Base-by-base conservation (phyloP, 2,113 vertebrate species). In the Hippocampus guttulatus region DNA sequence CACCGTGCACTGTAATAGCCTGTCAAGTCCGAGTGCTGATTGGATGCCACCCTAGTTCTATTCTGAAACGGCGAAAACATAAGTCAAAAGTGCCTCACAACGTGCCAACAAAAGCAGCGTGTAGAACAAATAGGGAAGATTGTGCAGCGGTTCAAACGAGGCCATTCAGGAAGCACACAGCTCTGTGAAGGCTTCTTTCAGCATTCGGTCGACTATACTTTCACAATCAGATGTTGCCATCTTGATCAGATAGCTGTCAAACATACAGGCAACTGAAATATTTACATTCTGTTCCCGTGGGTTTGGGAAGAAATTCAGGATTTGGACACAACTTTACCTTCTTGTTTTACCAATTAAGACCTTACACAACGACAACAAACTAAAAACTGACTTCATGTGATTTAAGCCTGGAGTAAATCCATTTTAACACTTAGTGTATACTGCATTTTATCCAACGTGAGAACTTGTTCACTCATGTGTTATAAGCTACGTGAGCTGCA, bases 21-120 rank as follows among this genome's bases (percentile, higher is more conserved):
- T 64, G 68, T n/a, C 40, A 38, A 54, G 68, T 55, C 67, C 80
- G 70, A 82, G 72, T 70, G 75, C 67, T 14, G 67, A 75, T 68
- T 74, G 63, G 60, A 21, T 75, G 51, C 66, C 41, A 78, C 57
- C 2, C 63, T 84, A 9, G 65, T 52, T 72, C 41, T 64, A 16
- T 49, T 79, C 57, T 77, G 77, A 77, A 61, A 61, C 27, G 33
- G 33, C 58, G 18, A 61, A 45, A 33, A 61, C 27, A 30, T 15
- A 12, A 27, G 55, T 58, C n/a, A 58, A 8, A 58, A 3, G 23
- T n/a, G 21, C 21, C 52, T 54, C 20, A 10, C 6, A 12, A 10
- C 2, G 51, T 20, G 51, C 1, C 51, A 52, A 52, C 16, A 18
- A 52, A 51, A 16, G 15, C 18, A 51, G 8, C 18, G 20, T 7